These are phyloP conservation scores for Tetramorium parvispinum DNA, from an alignment of 1,140 invertebrate genomes.

Conservation along the genomic window DNA sequence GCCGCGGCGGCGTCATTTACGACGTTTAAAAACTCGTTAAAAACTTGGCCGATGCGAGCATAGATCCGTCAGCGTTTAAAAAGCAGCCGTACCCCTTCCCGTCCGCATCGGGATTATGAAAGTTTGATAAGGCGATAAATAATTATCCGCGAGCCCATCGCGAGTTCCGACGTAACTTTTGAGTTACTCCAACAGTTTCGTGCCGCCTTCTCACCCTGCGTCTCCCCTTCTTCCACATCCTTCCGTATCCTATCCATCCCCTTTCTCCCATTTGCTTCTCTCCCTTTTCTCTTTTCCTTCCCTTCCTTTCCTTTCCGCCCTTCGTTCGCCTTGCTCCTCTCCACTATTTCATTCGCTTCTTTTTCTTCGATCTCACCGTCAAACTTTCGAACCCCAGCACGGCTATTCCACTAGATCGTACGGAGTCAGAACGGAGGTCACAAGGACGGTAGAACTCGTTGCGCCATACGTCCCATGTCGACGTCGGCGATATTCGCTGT, in stretches of 20 bases:
- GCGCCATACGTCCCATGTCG: constrained; percentile 59
- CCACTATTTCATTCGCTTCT: constrained; percentile 7
- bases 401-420: constrained; percentile 46
- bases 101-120: constrained; percentile 79
- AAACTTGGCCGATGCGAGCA: constrained; percentile 77
- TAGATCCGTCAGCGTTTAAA: constrained; percentile 62
- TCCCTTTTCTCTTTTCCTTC: not conserved
- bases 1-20: constrained; percentile 78
- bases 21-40: constrained; percentile 84
- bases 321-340: not conserved
- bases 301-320: not conserved
- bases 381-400: constrained; percentile 60
- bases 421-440: not conserved
- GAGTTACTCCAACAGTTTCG: constrained; percentile 73
- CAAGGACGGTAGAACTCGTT: constrained; percentile 50
- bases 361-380: constrained; percentile 64
- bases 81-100: constrained; percentile 16
- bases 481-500: constrained; percentile 70
- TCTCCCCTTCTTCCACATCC: not conserved
- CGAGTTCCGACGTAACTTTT: constrained; percentile 73
- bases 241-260: constrained; percentile 17
- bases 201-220: constrained; percentile 16
- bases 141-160: constrained; percentile 80
- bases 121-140: constrained; percentile 84
- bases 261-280: not conserved